These are phyloP conservation scores for Eupithecia inturbata DNA, from an alignment of 2,888 invertebrate genomes.

Conservation along the genomic window DNA sequence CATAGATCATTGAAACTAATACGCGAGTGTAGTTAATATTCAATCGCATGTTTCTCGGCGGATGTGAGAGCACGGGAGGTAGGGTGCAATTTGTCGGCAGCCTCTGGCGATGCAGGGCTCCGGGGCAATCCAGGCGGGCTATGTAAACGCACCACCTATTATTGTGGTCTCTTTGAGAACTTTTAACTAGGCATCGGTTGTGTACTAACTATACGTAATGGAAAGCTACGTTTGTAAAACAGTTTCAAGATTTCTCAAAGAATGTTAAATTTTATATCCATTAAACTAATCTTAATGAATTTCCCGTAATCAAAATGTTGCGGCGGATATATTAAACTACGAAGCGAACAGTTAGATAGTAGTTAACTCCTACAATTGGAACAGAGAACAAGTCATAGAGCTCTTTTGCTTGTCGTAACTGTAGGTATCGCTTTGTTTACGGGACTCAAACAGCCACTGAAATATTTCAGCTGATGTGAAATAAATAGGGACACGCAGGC, in stretches of 20 bases:
- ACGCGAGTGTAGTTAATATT: constrained; percentile 57
- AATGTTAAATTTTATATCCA: constrained; percentile 1
- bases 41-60: constrained; percentile 64
- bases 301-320: constrained; percentile 12
- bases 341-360: constrained; percentile 12
- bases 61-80: constrained; percentile 53
- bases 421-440: constrained; percentile 55
- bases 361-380: constrained; percentile 11
- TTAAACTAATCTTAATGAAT: constrained; percentile 11
- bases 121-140: constrained; percentile 49
- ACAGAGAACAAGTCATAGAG: constrained; percentile 34
- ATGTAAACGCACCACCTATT: constrained; percentile 35
- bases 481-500: constrained; percentile 70
- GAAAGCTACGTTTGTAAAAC: neutral
- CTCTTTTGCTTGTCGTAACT: constrained; percentile 3
- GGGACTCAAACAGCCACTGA: constrained; percentile 62
- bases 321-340: constrained; percentile 16
- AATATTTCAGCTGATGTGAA: constrained; percentile 71
- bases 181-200: neutral
- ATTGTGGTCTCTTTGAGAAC: constrained; percentile 17
- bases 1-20: constrained; percentile 50
- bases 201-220: neutral
- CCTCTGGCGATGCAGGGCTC: constrained; percentile 65
- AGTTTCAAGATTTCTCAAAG: neutral
- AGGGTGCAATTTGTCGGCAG: constrained; percentile 64